These are phyloP conservation scores for Styela plicata DNA, from an alignment of 23 tunicate genomes.

Conservation along the genomic window DNA sequence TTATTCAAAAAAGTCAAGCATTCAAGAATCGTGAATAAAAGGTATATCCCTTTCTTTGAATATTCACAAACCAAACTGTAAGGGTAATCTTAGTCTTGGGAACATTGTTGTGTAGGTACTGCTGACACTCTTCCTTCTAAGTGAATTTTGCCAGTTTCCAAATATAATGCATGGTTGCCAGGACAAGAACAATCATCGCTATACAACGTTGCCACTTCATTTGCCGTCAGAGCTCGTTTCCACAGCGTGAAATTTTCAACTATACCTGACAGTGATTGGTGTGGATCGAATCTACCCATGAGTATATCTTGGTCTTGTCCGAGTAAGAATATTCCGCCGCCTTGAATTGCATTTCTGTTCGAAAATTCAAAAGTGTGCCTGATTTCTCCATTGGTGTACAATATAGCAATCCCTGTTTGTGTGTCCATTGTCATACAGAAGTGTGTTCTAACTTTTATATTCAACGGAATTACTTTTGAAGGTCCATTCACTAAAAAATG, in stretches of 20 bases:
- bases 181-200: neutral
- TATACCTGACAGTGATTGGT: neutral
- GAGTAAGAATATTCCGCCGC: neutral
- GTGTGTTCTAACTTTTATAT: neutral
- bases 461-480: neutral
- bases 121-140: neutral
- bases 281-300: slow-evolving; percentile 5
- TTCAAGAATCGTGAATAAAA: too few species aligned
- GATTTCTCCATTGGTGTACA: neutral
- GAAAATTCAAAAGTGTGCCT: neutral
- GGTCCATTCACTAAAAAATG: neutral
- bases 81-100: too few species aligned
- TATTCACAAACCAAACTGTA: too few species aligned
- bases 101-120: neutral
- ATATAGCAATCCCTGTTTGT: neutral
- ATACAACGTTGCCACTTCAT: neutral
- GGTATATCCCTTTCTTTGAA: too few species aligned
- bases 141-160: neutral
- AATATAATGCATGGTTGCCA: neutral
- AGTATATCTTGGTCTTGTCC: slow-evolving; percentile 3
- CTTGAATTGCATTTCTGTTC: neutral
- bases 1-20: too few species aligned
- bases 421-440: neutral
- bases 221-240: slow-evolving; percentile 2
- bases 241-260: neutral